Percentiles rank a stretch among this genome's conserved stretches.
Evolutionary conservation across 2,888 invertebrate genomes (phyloP).

Genomic region (Polydrusus pterygomalis): DNA sequence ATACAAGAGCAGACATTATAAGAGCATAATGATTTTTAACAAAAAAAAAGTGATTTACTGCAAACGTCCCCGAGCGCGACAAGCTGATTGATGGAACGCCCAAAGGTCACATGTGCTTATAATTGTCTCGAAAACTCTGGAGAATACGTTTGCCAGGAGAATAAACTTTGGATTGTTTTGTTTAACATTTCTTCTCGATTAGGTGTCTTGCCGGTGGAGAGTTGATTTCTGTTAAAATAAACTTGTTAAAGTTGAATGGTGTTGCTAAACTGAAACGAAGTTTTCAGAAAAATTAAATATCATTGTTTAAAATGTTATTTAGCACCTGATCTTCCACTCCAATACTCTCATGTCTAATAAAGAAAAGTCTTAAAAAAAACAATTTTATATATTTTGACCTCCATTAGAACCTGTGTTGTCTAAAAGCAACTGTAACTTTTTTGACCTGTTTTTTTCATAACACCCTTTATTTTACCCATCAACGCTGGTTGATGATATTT

Average conservation of each 20-base stretch:
- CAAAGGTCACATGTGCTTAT: slow-evolving; percentile 73
- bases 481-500: no score
- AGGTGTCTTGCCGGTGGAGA: not conserved
- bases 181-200: slow-evolving; percentile 44
- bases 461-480: no score
- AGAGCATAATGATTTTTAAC: slow-evolving; percentile 46
- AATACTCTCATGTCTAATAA: no score
- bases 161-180: slow-evolving; percentile 53
- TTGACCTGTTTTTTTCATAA: no score
- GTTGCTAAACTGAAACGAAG: no score
- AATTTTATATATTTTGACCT: no score
- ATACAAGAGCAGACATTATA: not conserved
- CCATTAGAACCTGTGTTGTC: no score
- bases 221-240: not conserved
- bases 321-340: no score
- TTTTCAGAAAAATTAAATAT: no score
- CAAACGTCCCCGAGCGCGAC: slow-evolving; percentile 63
- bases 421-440: no score
- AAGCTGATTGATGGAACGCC: slow-evolving; percentile 69
- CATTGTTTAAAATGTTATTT: no score
- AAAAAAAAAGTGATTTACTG: slow-evolving; percentile 63
- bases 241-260: not conserved
- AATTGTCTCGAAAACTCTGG: slow-evolving; percentile 69
- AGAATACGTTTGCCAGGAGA: slow-evolving; percentile 59
- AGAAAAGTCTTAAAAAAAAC: no score